These are phyloP conservation scores for Caenorhabditis plicata DNA, from an alignment of 2,888 invertebrate species.

Conservation along the genomic window DNA sequence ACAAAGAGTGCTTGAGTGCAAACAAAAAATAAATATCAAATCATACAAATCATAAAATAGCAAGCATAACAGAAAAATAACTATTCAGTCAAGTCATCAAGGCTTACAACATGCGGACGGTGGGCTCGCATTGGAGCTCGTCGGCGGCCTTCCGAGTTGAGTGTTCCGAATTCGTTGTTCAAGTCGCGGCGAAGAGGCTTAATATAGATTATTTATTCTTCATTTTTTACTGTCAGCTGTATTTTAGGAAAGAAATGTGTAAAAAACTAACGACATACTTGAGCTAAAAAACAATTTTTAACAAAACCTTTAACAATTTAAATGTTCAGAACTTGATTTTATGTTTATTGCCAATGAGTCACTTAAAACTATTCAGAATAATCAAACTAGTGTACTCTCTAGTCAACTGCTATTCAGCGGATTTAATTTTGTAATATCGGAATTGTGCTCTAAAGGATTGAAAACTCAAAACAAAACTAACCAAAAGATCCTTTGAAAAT, in stretches of 20 bases:
- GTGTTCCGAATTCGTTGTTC: slow-evolving; percentile 23
- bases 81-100: slow-evolving; percentile 30
- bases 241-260: background rate
- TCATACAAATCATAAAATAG: slow-evolving; percentile 4
- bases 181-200: slow-evolving; percentile 22
- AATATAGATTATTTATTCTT: background rate
- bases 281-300: no score
- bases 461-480: slow-evolving; percentile 2
- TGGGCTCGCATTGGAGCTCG: slow-evolving; percentile 46
- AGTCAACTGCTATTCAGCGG: no score
- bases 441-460: background rate
- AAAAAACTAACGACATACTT: no score
- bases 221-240: background rate
- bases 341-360: background rate
- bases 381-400: no score
- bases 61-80: slow-evolving; percentile 1
- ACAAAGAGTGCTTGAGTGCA: background rate
- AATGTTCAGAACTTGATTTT: no score
- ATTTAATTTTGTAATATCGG: background rate
- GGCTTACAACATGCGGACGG: slow-evolving; percentile 52
- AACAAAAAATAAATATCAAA: background rate
- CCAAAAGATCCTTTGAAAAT: slow-evolving; percentile 45
- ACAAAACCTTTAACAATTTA: no score
- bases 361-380: no score
- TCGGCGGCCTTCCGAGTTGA: slow-evolving; percentile 38